These are phyloP conservation scores for Passer montanus DNA, from an alignment of 2,113 vertebrate genomes.

Conservation along the genomic window DNA sequence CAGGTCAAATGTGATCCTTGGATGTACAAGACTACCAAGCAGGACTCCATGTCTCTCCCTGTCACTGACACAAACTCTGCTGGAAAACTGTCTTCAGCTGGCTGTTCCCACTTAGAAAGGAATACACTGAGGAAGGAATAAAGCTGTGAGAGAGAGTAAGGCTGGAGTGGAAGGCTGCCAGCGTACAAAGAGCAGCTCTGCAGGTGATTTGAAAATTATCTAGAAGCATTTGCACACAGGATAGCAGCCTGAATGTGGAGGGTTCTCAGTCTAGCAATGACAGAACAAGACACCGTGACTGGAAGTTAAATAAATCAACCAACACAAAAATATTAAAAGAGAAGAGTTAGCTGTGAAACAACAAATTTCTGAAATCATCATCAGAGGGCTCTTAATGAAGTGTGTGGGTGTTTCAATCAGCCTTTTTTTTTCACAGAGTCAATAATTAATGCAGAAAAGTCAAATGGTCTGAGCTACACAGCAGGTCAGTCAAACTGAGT, in stretches of 20 bases:
- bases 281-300: not conserved
- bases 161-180: not conserved
- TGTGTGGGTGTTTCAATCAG: not conserved
- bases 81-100: not conserved
- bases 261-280: not conserved
- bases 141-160: not conserved
- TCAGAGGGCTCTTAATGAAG: not conserved
- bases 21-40: not conserved
- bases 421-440: not conserved
- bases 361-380: not conserved
- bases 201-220: not conserved
- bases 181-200: not conserved
- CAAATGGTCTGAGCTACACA: not conserved
- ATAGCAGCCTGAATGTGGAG: not conserved
- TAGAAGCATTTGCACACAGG: not conserved
- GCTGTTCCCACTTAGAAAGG: not conserved
- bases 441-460: not conserved
- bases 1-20: not conserved
- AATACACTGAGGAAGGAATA: not conserved
- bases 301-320: not conserved
- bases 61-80: not conserved
- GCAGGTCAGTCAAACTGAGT: not conserved
- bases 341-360: not conserved
- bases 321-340: not conserved
- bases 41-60: not conserved